Evolutionary conservation across 2,113 vertebrate genomes (phyloP).

Genomic region (Regulus satrapa): DNA sequence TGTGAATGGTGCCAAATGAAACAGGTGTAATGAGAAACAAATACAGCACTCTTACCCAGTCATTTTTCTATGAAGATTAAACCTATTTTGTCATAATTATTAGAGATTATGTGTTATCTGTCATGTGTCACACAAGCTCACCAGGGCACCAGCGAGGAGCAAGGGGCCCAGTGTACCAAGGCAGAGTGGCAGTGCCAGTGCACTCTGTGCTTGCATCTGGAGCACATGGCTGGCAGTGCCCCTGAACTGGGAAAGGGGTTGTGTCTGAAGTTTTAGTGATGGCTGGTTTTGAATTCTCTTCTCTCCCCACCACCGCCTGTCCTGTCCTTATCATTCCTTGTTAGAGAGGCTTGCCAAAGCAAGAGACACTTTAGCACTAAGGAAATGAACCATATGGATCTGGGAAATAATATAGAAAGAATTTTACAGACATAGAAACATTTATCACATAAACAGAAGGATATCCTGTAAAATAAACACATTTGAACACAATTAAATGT

Average conservation of each 20-base stretch:
- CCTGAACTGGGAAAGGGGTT: neutral
- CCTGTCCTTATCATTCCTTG: neutral
- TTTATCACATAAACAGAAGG: neutral
- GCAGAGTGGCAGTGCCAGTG: neutral
- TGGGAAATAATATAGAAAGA: neutral
- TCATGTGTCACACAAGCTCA: neutral
- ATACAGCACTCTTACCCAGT: neutral
- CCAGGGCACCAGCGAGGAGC: neutral
- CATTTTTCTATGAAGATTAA: neutral
- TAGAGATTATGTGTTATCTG: neutral
- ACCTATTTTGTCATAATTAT: neutral
- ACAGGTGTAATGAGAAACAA: neutral
- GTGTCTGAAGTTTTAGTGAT: neutral
- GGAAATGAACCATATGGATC: neutral
- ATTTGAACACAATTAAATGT: neutral
- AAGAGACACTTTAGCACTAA: neutral
- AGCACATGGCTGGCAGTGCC: accelerated
- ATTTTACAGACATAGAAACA: neutral
- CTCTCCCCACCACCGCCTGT: neutral
- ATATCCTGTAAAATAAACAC: neutral
- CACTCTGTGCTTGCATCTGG: neutral
- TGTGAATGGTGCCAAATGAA: neutral
- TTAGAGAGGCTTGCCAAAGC: neutral
- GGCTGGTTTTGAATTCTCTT: neutral
- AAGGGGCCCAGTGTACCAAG: neutral